phyloP scores from a whole-genome alignment of 1,140 invertebrate genomes.

The Sinella curviseta region DNA sequence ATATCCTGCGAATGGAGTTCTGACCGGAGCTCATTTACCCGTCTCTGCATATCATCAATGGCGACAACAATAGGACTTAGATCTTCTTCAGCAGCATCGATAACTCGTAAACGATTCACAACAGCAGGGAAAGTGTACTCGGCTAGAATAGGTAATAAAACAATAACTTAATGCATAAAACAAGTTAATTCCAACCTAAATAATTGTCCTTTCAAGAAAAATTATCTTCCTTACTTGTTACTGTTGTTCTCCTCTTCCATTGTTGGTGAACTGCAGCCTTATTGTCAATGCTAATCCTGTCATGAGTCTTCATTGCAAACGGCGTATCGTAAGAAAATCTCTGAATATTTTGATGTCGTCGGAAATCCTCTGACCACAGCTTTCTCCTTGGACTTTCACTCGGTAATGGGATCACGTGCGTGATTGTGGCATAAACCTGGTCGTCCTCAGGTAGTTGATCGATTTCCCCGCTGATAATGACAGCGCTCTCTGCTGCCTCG shows the following conservation, averaged over 20 bases:
- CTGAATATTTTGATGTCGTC: constrained; percentile 47
- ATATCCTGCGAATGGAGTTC: constrained; percentile 45
- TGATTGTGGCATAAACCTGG: constrained; percentile 46
- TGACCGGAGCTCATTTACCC: constrained; percentile 43
- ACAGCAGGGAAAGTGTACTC: constrained; percentile 48
- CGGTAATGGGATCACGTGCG: constrained; percentile 43
- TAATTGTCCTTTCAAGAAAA: not conserved
- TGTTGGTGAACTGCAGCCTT: constrained; percentile 49
- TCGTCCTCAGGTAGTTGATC: constrained; percentile 47
- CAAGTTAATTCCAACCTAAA: not conserved
- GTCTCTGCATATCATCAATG: constrained; percentile 50
- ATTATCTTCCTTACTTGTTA: constrained; percentile 42
- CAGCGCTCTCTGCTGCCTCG: constrained; percentile 43
- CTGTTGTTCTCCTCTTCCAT: constrained; percentile 48
- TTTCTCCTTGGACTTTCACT: constrained; percentile 48
- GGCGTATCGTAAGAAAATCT: constrained; percentile 48
- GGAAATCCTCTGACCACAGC: constrained; percentile 48
- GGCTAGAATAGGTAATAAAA: constrained; percentile 34
- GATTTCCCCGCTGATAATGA: constrained; percentile 37
- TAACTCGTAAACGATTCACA: constrained; percentile 40
- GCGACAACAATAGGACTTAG: constrained; percentile 46
- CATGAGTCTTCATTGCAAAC: constrained; percentile 46
- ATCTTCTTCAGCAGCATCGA: constrained; percentile 46
- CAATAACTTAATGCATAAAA: not conserved
- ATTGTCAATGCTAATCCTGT: constrained; percentile 47